These are phyloP conservation scores for Taeniopygia guttata DNA, from an alignment of 2,797 vertebrate genomes.

Conservation along the genomic window DNA sequence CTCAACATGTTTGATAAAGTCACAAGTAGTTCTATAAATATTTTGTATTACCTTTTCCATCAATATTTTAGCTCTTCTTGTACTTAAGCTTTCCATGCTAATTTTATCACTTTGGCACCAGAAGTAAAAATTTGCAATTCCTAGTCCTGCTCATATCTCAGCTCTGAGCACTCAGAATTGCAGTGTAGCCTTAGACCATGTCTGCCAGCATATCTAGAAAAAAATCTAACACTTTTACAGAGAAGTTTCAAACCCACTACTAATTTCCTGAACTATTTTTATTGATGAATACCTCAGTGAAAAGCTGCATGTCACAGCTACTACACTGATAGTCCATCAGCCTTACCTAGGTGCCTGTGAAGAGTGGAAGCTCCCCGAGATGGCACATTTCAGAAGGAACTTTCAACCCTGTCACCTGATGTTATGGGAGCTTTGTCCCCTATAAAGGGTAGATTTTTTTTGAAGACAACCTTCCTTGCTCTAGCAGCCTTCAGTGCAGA, in stretches of 20 bases:
- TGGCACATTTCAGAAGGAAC: background rate
- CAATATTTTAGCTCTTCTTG: background rate
- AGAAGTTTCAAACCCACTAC: background rate
- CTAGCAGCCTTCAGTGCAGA: background rate
- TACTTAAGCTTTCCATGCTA: background rate
- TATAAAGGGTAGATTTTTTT: background rate
- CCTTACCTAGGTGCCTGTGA: background rate
- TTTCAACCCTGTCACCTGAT: background rate
- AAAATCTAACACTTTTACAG: background rate
- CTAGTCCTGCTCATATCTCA: background rate
- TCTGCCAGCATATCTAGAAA: background rate
- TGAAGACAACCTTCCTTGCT: background rate
- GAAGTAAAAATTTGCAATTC: background rate
- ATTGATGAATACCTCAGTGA: background rate
- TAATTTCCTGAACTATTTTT: background rate
- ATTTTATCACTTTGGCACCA: background rate
- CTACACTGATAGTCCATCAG: background rate
- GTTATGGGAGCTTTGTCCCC: background rate
- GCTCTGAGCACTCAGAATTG: background rate
- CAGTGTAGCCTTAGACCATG: background rate
- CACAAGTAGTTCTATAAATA: background rate
- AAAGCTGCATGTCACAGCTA: background rate
- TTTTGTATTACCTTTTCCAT: background rate
- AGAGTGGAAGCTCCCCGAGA: background rate
- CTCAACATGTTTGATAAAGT: background rate